Evolutionary conservation across 2,888 invertebrate genomes (phyloP), one percentile per base, ranked within the genome.

Genomic region (Endomychus coccineus): DNA sequence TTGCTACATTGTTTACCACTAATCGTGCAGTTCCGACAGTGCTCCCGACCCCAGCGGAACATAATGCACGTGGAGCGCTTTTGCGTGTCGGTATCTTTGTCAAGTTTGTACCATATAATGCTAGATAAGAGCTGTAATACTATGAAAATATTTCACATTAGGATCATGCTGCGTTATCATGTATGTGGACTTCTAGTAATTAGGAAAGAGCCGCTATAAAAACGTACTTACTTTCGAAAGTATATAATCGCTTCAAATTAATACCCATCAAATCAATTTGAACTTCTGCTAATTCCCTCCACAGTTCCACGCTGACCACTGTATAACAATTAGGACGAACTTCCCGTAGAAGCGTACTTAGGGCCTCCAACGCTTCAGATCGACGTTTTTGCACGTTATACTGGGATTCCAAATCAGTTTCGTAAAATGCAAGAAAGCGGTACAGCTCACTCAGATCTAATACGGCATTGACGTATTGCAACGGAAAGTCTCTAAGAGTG

Each of bases 351-450:
- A 77, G 56, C 0, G 70, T 67, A 50, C 73, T 73, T 1, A 77
- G 56, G 0, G 71, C 69, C 53, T 77, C 77, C 12, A 77, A 54
- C 12, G 75, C 71, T 32, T 77, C 75, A 2, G 73, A 73, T 12
- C 77, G 62, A 27, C 74, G 65, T 54, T 73, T 75, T 48, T 77
- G 77, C 13, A 77, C 69, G 40, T 64, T 70, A 51, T 78, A 77
- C 65, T 68, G 66, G 13, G 58, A 51, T 42, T 82, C 82, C 24
- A 79, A 67, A 53, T 79, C 78, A 22, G 71, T 67, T 59, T 86
- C 85, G 62, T 82, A 86, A 58, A 80, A 81, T 0, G 80, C 75
- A 33, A 86, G 64, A 51, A 75, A 72, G 48, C 77, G 75, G 54
- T 78, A 82, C 9, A 81, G 58, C 49, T 78, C 77, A 24, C 80